Evolutionary conservation across 2,888 invertebrate species (phyloP).

Genomic region (Aphidoletes aphidimyza): DNA sequence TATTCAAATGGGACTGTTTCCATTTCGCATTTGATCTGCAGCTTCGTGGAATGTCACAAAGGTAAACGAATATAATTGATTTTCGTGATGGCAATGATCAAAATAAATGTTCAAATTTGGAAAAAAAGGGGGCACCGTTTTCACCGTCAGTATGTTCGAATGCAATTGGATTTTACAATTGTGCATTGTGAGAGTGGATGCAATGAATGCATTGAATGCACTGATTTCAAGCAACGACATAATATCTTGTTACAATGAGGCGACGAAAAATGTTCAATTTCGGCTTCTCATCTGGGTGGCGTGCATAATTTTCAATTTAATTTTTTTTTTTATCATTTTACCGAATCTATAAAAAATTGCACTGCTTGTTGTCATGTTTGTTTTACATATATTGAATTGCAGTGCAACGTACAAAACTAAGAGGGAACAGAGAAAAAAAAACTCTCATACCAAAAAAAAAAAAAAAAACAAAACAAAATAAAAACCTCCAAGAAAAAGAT

Average conservation of each 20-base stretch:
- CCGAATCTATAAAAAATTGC: constrained; percentile 31
- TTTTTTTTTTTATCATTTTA: too few relatives aligned
- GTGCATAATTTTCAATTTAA: constrained; percentile 38
- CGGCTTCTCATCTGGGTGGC: constrained; percentile 43
- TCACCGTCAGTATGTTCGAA: not conserved
- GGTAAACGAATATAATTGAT: constrained; percentile 7
- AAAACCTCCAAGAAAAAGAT: too few relatives aligned
- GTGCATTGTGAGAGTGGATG: not conserved
- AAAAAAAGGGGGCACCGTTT: not conserved
- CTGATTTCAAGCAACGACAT: not conserved
- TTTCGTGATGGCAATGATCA: not conserved
- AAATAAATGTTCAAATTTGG: not conserved
- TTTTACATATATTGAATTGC: constrained; percentile 44
- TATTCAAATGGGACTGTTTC: not conserved
- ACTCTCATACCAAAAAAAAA: not conserved
- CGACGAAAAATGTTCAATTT: constrained; percentile 45
- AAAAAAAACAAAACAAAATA: not conserved
- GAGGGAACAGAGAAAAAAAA: not conserved
- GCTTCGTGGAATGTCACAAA: not conserved
- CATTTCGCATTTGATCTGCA: not conserved
- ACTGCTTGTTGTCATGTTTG: constrained; percentile 47
- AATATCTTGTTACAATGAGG: not conserved
- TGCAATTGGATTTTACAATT: not conserved
- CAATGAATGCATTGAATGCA: not conserved
- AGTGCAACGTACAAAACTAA: not conserved